Percentiles rank a stretch among this genome's conserved stretches.
phyloP scores from a whole-genome alignment of 2,113 vertebrate genomes.

The Crotalus tigris region DNA sequence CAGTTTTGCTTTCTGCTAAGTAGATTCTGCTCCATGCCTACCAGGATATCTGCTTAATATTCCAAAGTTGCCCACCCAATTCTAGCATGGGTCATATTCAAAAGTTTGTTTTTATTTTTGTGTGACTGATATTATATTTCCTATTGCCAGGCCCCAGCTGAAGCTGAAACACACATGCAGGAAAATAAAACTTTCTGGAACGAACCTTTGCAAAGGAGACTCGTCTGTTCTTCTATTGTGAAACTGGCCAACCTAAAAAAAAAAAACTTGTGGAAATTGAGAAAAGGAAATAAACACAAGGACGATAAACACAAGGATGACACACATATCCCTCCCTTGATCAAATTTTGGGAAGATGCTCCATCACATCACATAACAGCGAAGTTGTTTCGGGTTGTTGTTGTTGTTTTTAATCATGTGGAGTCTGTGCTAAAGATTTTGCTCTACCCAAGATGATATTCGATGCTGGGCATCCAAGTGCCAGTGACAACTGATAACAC shows the following conservation, averaged over 20 bases:
- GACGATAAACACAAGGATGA: not conserved
- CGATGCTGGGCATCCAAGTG: not conserved
- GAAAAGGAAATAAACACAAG: not conserved
- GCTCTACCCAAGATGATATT: not conserved
- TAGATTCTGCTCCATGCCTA: not conserved
- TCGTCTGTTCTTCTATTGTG: not conserved
- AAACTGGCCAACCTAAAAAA: not conserved
- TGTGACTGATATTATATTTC: not conserved
- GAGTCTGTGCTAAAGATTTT: not conserved
- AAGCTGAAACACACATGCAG: not conserved
- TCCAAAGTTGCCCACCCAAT: not conserved
- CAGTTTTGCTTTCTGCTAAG: not conserved
- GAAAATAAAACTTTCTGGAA: not conserved
- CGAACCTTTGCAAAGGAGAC: not conserved
- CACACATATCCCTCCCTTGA: not conserved
- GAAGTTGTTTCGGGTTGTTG: not conserved
- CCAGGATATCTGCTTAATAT: not conserved
- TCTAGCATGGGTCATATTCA: not conserved
- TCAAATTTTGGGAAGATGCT: not conserved
- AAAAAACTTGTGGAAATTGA: not conserved
- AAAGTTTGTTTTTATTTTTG: not conserved
- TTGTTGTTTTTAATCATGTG: not conserved
- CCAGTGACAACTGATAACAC: slow-evolving; percentile 22
- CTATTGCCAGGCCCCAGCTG: not conserved
- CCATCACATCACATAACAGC: not conserved